These are phyloP conservation scores for Merluccius polli DNA, from an alignment of 2,797 vertebrate species.

Conservation along the genomic window DNA sequence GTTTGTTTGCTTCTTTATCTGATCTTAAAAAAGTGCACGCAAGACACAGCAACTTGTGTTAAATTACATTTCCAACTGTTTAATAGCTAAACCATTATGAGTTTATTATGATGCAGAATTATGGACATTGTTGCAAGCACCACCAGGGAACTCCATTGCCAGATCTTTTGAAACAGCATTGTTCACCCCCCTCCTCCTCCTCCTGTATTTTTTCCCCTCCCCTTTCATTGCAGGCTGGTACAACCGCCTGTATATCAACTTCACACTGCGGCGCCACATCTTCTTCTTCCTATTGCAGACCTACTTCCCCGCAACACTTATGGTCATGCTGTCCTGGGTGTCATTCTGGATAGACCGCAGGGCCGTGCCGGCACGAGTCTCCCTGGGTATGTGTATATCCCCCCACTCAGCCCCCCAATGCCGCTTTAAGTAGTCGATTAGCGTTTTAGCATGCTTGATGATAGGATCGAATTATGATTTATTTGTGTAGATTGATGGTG, in stretches of 20 bases:
- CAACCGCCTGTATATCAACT: conserved; percentile 95
- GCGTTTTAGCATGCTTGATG: background rate
- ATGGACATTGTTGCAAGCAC: background rate
- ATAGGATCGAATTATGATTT: background rate
- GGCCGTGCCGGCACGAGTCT: conserved; percentile 93
- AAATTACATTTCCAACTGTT: background rate
- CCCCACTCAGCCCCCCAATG: background rate
- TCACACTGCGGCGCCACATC: conserved; percentile 90
- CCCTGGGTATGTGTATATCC: conserved; percentile 76
- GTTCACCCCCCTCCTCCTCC: background rate
- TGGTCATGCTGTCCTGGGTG: conserved; percentile 98
- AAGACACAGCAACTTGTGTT: background rate
- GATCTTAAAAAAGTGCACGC: background rate
- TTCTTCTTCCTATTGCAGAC: conserved; percentile 98
- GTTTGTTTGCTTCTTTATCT: background rate
- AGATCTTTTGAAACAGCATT: background rate
- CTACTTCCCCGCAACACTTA: conserved; percentile 90
- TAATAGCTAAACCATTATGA: background rate
- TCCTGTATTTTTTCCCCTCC: conserved; percentile 2
- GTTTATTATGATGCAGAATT: background rate
- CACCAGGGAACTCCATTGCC: background rate
- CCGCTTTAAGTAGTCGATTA: background rate
- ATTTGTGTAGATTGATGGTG: background rate
- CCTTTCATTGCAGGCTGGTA: conserved; percentile 83
- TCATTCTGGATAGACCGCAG: conserved; percentile 96